Evolutionary conservation across 2,888 invertebrate genomes (phyloP).

Genomic region (Margaritifera margaritifera): DNA sequence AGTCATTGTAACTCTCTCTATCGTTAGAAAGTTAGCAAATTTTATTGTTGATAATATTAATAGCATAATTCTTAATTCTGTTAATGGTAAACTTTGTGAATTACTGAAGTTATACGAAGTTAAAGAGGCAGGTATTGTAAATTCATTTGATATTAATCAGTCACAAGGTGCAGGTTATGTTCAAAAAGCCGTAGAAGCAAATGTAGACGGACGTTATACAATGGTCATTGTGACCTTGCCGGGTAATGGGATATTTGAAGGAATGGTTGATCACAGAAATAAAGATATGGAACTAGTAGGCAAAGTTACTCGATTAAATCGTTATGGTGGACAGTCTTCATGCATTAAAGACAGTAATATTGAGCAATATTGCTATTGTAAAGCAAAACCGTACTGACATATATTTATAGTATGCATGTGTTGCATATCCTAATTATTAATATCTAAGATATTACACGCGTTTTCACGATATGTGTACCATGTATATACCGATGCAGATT

Average conservation of each 20-base stretch:
- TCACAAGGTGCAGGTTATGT: too few relatives aligned
- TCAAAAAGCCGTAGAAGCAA: background rate
- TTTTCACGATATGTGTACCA: too few relatives aligned
- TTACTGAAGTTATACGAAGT: too few relatives aligned
- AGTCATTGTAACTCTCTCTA: conserved; percentile 76
- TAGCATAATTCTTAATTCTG: conserved; percentile 74
- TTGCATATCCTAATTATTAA: too few relatives aligned
- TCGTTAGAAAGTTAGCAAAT: conserved; percentile 77
- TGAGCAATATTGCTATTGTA: conserved; percentile 35
- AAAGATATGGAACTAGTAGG: conserved; percentile 77
- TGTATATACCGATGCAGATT: too few relatives aligned
- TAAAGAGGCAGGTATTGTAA: too few relatives aligned
- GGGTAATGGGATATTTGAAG: conserved; percentile 84
- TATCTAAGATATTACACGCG: too few relatives aligned
- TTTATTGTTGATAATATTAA: conserved; percentile 82
- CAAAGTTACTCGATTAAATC: conserved; percentile 74
- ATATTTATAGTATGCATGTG: too few relatives aligned
- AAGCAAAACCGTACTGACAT: too few relatives aligned
- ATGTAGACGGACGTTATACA: conserved; percentile 72
- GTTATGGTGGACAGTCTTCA: conserved; percentile 71
- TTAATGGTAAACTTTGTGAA: too few relatives aligned
- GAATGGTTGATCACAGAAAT: conserved; percentile 78
- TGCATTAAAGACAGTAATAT: conserved; percentile 59
- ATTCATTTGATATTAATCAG: too few relatives aligned
- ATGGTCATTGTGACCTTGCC: conserved; percentile 80